Evolutionary conservation across 2,113 vertebrate genomes (phyloP).

Genomic region (Manacus vitellinus): DNA sequence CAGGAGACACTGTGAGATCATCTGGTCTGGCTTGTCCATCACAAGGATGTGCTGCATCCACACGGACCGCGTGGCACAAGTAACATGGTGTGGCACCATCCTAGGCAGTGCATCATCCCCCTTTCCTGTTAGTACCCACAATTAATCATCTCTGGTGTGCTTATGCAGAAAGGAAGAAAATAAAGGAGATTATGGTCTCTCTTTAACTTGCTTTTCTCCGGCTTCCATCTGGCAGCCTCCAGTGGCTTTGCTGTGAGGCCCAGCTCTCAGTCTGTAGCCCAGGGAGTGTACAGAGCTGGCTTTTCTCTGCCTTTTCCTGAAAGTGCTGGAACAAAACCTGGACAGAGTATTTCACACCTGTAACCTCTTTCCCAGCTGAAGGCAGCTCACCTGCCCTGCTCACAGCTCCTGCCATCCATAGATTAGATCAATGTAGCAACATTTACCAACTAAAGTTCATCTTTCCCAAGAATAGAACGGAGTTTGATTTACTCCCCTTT

Average conservation of each 20-base stretch:
- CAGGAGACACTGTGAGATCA: neutral
- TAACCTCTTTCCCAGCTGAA: neutral
- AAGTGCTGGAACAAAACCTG: neutral
- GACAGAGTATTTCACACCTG: neutral
- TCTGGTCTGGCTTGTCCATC: neutral
- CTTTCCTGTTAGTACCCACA: neutral
- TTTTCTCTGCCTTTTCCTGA: neutral
- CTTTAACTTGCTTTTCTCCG: neutral
- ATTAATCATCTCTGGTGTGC: neutral
- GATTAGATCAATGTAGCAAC: neutral
- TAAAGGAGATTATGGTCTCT: neutral
- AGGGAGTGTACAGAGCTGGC: neutral
- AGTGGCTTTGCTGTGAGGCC: neutral
- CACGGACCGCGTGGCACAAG: rapidly evolving
- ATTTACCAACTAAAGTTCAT: neutral
- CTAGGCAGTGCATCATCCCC: neutral
- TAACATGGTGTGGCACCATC: neutral
- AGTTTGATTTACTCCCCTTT: neutral
- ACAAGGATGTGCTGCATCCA: neutral
- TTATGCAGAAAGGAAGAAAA: neutral
- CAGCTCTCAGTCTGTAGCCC: neutral
- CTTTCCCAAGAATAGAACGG: neutral
- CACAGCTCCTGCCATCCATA: neutral
- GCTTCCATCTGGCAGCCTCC: neutral
- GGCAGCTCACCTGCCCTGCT: neutral